Percentiles rank a stretch among this genome's conserved stretches.
Conservation (phyloP, 2,797 vertebrate species). For the Eleutherodactylus coqui region DNA sequence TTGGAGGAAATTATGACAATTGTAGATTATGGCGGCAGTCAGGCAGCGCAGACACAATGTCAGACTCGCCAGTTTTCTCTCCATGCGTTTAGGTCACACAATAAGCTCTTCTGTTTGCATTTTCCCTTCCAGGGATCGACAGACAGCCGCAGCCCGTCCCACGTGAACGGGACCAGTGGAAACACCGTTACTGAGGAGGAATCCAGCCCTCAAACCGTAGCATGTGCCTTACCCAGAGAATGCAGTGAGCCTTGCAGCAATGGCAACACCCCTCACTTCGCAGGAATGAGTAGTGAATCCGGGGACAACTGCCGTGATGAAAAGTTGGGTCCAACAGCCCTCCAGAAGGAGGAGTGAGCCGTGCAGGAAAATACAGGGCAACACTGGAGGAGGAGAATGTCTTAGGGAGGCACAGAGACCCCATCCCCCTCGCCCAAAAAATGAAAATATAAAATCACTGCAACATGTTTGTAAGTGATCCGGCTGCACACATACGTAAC, state of each 20-base stretch:
- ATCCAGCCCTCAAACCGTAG: conserved; percentile 78
- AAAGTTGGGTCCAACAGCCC: conserved; percentile 83
- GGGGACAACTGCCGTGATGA: conserved; percentile 83
- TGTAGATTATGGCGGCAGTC: not conserved
- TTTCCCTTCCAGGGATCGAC: conserved; percentile 54
- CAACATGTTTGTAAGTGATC: not conserved
- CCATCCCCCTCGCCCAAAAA: not conserved
- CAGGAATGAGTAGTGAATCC: conserved; percentile 76
- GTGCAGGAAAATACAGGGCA: conserved; percentile 55
- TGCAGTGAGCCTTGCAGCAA: conserved; percentile 76
- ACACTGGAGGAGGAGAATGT: conserved; percentile 61
- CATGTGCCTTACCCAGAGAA: conserved; percentile 94
- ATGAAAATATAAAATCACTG: too few relatives aligned
- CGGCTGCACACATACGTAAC: not conserved
- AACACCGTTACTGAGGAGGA: conserved; percentile 68
- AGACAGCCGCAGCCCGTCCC: conserved; percentile 62
- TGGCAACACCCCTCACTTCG: conserved; percentile 68
- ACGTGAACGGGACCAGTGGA: conserved; percentile 71
- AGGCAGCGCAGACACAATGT: not conserved
- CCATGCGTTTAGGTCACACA: not conserved
- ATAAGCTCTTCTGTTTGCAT: not conserved
- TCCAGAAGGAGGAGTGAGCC: conserved; percentile 87
- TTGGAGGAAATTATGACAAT: not conserved
- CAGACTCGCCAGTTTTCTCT: not conserved
- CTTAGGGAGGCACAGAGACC: conserved; percentile 6